A percentile compares a stretch with the other conserved stretches of the same genome.
Evolutionary conservation across 2,797 vertebrate genomes (phyloP).

Genomic region (Denticeps clupeoides): DNA sequence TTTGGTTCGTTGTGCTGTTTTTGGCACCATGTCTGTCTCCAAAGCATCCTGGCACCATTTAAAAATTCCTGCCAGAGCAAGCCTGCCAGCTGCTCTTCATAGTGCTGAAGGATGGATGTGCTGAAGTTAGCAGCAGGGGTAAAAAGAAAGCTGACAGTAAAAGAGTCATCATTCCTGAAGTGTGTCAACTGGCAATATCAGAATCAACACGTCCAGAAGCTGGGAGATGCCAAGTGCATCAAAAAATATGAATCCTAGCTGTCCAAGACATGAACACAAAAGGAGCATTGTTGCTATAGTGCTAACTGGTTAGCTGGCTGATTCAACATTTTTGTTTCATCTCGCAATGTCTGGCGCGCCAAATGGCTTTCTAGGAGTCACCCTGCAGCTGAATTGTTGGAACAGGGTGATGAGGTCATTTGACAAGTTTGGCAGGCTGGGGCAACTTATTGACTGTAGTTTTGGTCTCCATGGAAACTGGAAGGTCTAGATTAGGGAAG

Average conservation of each 20-base stretch:
- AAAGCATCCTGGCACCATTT: background rate
- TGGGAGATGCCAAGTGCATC: background rate
- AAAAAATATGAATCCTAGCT: too few species aligned
- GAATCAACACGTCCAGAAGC: background rate
- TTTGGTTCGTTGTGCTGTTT: background rate
- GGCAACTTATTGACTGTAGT: slow-evolving; percentile 23
- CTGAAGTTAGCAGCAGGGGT: slow-evolving; percentile 14
- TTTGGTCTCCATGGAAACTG: slow-evolving; percentile 35
- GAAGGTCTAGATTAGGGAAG: slow-evolving; percentile 20
- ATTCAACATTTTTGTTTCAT: too few species aligned
- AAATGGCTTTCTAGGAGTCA: background rate
- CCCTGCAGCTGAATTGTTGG: background rate
- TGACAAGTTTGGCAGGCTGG: slow-evolving; percentile 21
- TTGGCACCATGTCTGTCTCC: background rate
- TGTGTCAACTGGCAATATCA: background rate
- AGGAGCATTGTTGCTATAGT: too few species aligned
- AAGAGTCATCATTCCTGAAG: slow-evolving; percentile 1
- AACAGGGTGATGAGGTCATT: slow-evolving; percentile 16
- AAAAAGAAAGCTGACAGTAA: slow-evolving; percentile 19
- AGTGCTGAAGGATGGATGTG: slow-evolving; percentile 8
- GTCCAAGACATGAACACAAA: too few species aligned
- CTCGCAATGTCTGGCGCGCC: background rate
- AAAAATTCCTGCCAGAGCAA: background rate
- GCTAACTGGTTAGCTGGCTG: too few species aligned
- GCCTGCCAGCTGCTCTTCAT: slow-evolving; percentile 3